Percentiles rank a stretch among this genome's conserved stretches.
These are phyloP conservation scores for Brenthis ino DNA, from an alignment of 2,888 invertebrate species.

Conservation along the genomic window DNA sequence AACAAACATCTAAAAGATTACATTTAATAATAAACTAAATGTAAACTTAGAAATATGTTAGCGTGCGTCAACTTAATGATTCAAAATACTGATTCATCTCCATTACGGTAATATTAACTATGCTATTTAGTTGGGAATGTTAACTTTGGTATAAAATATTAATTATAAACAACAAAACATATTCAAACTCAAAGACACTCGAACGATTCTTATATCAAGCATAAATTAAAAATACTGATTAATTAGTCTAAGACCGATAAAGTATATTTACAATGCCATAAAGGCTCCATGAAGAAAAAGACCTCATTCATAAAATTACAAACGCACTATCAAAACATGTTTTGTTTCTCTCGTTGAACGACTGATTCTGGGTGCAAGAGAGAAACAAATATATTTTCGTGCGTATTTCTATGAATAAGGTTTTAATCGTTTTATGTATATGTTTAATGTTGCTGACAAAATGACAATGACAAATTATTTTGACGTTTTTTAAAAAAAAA, in stretches of 20 bases:
- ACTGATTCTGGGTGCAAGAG: background rate
- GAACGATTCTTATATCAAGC: constrained; percentile 73
- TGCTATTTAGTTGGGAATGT: constrained; percentile 86
- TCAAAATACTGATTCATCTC: constrained; percentile 60
- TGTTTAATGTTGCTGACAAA: constrained; percentile 25
- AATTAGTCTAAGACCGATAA: constrained; percentile 66
- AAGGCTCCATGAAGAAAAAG: constrained; percentile 29
- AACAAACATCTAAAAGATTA: constrained; percentile 71
- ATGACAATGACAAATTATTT: constrained; percentile 11
- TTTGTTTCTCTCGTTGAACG: constrained; percentile 1
- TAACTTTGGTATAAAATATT: constrained; percentile 87
- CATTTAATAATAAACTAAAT: constrained; percentile 69
- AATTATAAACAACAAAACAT: constrained; percentile 80
- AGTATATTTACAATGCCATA: constrained; percentile 76
- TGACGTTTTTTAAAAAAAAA: background rate
- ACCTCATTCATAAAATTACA: constrained; percentile 1
- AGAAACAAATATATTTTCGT: constrained; percentile 6
- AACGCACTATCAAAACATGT: background rate
- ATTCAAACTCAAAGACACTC: constrained; percentile 75
- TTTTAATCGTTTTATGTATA: constrained; percentile 8
- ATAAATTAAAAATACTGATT: constrained; percentile 82
- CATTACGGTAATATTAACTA: constrained; percentile 60
- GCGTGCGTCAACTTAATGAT: constrained; percentile 59
- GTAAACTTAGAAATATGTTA: constrained; percentile 70
- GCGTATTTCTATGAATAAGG: background rate